Evolutionary conservation across 1,140 invertebrate species (phyloP).

Genomic region (Trissolcus basalis): DNA sequence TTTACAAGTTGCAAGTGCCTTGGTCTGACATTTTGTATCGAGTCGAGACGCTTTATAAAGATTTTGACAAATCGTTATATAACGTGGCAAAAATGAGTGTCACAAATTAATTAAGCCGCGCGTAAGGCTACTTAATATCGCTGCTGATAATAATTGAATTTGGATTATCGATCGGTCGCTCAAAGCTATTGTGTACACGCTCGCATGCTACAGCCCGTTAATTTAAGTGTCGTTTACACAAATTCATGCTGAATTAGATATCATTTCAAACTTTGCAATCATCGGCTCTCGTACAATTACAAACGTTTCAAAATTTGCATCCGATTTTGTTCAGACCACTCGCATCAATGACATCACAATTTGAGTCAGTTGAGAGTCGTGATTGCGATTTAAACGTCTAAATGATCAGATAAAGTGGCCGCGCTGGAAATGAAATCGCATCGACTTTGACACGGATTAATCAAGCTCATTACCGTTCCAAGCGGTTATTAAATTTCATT

Average conservation of each 20-base stretch:
- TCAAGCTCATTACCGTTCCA: no score
- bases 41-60: conserved; percentile 10
- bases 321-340: no score
- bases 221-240: conserved; percentile 13
- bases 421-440: no score
- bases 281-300: no score
- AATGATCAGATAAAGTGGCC: no score
- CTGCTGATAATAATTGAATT: conserved; percentile 25
- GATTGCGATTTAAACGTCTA: no score
- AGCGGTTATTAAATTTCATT: no score
- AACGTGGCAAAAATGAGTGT: conserved; percentile 25
- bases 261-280: neutral
- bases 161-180: conserved; percentile 24
- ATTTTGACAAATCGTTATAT: conserved; percentile 8
- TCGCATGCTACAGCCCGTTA: neutral
- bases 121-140: conserved; percentile 27
- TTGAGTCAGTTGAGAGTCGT: no score
- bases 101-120: conserved; percentile 21
- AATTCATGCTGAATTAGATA: conserved; percentile 13
- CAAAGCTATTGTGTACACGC: neutral
- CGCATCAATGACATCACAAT: no score
- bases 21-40: conserved; percentile 26
- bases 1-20: conserved; percentile 16
- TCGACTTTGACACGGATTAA: no score
- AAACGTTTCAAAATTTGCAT: no score